phyloP scores from a whole-genome alignment of 30 jellyfish, hydroid and myxozoan genomes.

The Aurelia sp. region DNA sequence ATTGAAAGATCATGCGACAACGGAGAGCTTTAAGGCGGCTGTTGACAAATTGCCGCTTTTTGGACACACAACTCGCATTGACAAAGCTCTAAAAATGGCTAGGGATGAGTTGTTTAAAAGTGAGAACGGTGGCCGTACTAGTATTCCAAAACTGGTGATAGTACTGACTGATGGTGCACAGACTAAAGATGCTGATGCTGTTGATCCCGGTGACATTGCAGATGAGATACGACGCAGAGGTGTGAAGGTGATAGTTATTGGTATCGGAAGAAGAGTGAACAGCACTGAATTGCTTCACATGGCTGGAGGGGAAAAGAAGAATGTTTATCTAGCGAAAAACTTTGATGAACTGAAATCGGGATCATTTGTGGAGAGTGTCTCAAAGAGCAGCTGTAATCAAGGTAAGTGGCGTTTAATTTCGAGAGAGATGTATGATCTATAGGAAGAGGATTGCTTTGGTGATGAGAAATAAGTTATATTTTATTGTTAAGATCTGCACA shows the following conservation, averaged over 20 bases:
- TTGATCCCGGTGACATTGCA: conserved; percentile 86
- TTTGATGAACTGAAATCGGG: conserved; percentile 61
- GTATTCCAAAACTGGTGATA: conserved; percentile 67
- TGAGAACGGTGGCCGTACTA: conserved; percentile 71
- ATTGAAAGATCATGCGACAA: conserved; percentile 41
- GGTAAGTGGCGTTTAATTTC: conserved; percentile 13
- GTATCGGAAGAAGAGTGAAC: conserved; percentile 84
- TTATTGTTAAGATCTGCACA: too few species aligned
- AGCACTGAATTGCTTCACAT: conserved; percentile 69
- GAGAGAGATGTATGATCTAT: too few species aligned
- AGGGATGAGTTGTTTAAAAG: conserved; percentile 57
- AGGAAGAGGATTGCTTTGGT: too few species aligned
- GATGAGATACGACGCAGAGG: conserved; percentile 70
- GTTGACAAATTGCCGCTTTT: conserved; percentile 82
- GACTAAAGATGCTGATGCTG: conserved; percentile 82
- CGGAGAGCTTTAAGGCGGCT: conserved; percentile 62
- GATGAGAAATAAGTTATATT: too few species aligned
- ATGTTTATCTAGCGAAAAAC: conserved; percentile 50
- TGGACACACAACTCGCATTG: conserved; percentile 89
- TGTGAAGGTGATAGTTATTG: conserved; percentile 60
- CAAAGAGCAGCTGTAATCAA: conserved; percentile 60
- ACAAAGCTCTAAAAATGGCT: conserved; percentile 80
- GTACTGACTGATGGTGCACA: conserved; percentile 92
- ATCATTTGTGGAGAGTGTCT: conserved; percentile 40
- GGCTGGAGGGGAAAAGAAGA: conserved; percentile 58